Evolutionary conservation across 2,797 vertebrate genomes (phyloP), one percentile per base, ranked within the genome.

Genomic region (Urophycis tenuis): DNA sequence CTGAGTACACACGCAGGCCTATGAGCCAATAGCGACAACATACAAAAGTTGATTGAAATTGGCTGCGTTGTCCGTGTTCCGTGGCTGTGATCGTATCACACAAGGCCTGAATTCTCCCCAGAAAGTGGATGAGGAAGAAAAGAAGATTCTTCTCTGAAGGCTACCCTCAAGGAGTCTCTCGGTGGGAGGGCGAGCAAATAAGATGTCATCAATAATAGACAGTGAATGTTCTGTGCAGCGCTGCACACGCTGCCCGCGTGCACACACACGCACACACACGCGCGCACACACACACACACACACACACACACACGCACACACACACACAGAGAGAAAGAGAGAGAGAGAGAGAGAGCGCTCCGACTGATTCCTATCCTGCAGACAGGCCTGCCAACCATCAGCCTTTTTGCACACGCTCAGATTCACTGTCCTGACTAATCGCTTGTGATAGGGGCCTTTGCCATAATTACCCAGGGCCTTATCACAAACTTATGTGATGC

Each of bases 121-220:
- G 87, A 83, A 88, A 82, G 69, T 19, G 60, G 78, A 90, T 79
- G 81, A 83, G 64, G 25, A 67, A 34, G 35, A 22, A 85, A 82
- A 84, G 86, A 91, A 86, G 84, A 87, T 90, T 87, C 85, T 88
- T 85, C 87, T 92, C 87, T 86, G 87, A 91, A 91, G 91, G 90
- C 88, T 91, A 91, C 90, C 89, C 90, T 93, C 91, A 88, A 85
- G 88, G 90, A 92, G 89, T 87, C 88, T 89, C 91, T 90, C 91
- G 85, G 89, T 90, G 87, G 90, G 91, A 91, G 90, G 91, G 88
- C 88, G 89, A 92, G 91, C 92, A 93, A 94, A 93, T 92, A 93
- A 92, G 91, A 91, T 91, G 91, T 92, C 92, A 93, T 93, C 93
- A 93, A 93, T 93, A 93, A 93, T 92, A 93, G 91, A 93, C 90